Evolutionary conservation across 2,888 invertebrate genomes (phyloP).

Genomic region (Tridacna crocea): DNA sequence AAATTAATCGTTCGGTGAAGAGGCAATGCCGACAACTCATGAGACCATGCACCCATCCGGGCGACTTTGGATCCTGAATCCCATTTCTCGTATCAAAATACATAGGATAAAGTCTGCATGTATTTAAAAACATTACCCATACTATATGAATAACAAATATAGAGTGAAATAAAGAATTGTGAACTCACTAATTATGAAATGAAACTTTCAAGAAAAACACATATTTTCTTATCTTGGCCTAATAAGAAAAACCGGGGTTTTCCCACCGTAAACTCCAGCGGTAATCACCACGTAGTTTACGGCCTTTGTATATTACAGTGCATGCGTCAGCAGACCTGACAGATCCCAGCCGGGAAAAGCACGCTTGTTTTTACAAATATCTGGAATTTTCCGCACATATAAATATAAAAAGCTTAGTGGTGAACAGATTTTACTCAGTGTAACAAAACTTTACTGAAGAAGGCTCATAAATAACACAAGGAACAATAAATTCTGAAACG

Average conservation of each 20-base stretch:
- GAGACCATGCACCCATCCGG: no score
- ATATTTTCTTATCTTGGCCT: slow-evolving; percentile 30
- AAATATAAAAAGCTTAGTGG: background rate
- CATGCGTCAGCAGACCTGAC: slow-evolving; percentile 22
- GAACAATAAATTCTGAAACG: no score
- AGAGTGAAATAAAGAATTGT: background rate
- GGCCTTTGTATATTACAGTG: slow-evolving; percentile 7
- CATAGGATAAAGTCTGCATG: no score
- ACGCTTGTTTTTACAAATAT: background rate
- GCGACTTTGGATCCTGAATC: no score
- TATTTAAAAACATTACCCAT: no score
- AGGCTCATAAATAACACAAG: no score
- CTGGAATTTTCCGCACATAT: background rate
- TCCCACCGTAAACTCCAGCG: slow-evolving; percentile 54
- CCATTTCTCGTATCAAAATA: no score
- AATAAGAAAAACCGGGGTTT: slow-evolving; percentile 41
- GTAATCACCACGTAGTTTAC: slow-evolving; percentile 26
- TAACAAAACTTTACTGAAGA: no score
- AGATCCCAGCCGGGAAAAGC: background rate
- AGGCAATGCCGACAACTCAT: no score
- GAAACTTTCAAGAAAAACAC: background rate
- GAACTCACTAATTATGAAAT: background rate
- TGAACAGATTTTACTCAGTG: no score
- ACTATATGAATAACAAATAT: background rate
- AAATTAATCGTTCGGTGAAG: no score